Percentiles rank a stretch among this genome's conserved stretches.
These are phyloP conservation scores for Anguilla pacifica DNA, from an alignment of 2,797 vertebrate genomes.

Conservation along the genomic window DNA sequence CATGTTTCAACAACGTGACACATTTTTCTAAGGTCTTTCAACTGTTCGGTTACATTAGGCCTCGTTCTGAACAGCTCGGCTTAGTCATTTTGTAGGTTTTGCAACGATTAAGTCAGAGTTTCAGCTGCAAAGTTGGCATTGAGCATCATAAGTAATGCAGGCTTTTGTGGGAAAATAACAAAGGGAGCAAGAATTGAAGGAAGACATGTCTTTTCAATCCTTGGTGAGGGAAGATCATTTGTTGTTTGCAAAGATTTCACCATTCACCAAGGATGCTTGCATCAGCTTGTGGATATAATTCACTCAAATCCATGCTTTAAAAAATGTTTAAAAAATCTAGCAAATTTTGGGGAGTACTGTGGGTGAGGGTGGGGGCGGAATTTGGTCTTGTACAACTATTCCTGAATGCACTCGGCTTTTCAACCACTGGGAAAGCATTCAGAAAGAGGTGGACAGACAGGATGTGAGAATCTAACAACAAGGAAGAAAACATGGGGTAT, in stretches of 20 bases:
- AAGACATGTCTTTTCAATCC: background rate
- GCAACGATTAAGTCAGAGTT: background rate
- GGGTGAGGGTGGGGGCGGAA: background rate
- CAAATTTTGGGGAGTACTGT: background rate
- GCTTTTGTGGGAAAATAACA: conserved; percentile 7
- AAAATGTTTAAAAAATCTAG: background rate
- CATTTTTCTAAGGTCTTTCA: background rate
- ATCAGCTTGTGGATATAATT: background rate
- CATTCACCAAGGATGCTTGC: conserved; percentile 5
- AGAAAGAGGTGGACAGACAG: background rate
- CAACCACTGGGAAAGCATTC: background rate
- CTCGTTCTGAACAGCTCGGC: background rate
- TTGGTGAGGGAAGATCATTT: background rate
- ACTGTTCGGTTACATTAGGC: background rate
- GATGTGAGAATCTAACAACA: background rate
- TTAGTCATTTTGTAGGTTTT: conserved; percentile 1
- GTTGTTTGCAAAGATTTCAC: conserved; percentile 16
- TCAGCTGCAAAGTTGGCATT: background rate
- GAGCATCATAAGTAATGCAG: background rate
- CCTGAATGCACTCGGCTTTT: background rate
- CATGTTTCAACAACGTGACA: background rate
- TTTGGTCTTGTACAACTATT: background rate
- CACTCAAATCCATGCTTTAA: background rate
- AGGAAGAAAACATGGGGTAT: background rate
- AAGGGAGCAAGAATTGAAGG: background rate